These are phyloP conservation scores for Ichneumoninae sp. DNA, from an alignment of 2,888 invertebrate species.

Conservation along the genomic window DNA sequence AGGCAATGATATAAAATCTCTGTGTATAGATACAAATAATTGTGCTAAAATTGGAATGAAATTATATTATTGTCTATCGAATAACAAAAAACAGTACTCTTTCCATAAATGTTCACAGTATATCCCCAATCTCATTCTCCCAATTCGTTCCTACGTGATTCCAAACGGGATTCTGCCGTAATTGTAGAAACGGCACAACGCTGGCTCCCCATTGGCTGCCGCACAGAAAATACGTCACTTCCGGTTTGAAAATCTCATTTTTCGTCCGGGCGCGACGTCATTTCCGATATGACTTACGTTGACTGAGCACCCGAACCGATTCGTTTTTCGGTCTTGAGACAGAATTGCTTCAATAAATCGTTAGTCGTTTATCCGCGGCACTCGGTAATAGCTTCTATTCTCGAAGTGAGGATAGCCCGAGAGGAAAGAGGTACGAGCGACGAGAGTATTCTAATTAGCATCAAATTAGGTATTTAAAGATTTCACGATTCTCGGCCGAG, in stretches of 20 bases:
- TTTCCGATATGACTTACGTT: not conserved
- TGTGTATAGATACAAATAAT: slow-evolving; percentile 64
- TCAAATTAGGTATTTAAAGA: slow-evolving; percentile 81
- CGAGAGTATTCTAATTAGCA: slow-evolving; percentile 77
- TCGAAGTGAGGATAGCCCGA: not conserved
- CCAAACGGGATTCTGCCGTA: not conserved
- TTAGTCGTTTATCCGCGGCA: not conserved
- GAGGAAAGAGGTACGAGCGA: slow-evolving; percentile 44
- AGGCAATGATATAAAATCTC: slow-evolving; percentile 63
- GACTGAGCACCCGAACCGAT: slow-evolving; percentile 2
- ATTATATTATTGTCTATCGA: slow-evolving; percentile 59
- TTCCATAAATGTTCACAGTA: not conserved
- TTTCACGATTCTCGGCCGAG: slow-evolving; percentile 72
- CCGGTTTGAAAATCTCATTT: not conserved
- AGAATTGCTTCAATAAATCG: slow-evolving; percentile 11
- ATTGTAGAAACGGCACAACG: too few species aligned
- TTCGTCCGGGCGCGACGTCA: not conserved
- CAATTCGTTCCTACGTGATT: not conserved
- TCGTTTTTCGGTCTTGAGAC: slow-evolving; percentile 15
- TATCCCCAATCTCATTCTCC: not conserved
- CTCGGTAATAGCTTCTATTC: not conserved
- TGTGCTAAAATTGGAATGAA: slow-evolving; percentile 59
- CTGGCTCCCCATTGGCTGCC: too few species aligned
- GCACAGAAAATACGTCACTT: not conserved
- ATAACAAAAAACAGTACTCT: slow-evolving; percentile 23